These are phyloP conservation scores for Drosophila suzukii DNA, from an alignment of 1,140 invertebrate genomes.

Conservation along the genomic window DNA sequence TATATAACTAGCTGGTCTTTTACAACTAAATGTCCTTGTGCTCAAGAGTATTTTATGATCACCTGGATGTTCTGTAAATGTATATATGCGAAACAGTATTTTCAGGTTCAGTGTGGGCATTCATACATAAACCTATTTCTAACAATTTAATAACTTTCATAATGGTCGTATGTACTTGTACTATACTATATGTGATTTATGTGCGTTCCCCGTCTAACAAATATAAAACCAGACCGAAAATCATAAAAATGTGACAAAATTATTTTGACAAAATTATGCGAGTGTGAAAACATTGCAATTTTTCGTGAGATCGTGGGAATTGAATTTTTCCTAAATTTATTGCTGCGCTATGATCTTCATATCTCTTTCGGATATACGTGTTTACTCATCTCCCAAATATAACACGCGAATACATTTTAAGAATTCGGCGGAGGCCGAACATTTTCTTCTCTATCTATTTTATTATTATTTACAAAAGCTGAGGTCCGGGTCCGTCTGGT, in stretches of 20 bases:
- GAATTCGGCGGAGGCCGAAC: conserved; percentile 35
- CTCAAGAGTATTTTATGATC: conserved; percentile 2
- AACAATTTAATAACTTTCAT: conserved; percentile 35
- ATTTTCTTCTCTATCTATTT: conserved; percentile 41
- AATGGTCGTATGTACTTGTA: conserved; percentile 22
- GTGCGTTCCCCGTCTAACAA: conserved; percentile 16
- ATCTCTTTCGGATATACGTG: conserved; percentile 43
- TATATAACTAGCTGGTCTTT: conserved; percentile 22
- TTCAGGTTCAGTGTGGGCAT: conserved; percentile 22
- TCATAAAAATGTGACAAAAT: conserved; percentile 24
- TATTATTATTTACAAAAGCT: conserved; percentile 49
- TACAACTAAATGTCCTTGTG: conserved; percentile 3
- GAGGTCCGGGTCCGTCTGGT: conserved; percentile 37
- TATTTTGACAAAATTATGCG: conserved; percentile 27
- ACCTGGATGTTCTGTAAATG: conserved; percentile 2
- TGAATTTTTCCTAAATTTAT: conserved; percentile 40
- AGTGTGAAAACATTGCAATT: conserved; percentile 30
- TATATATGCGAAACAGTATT: conserved; percentile 12
- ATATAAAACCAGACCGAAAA: conserved; percentile 29
- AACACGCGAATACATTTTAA: conserved; percentile 28
- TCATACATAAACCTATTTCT: conserved; percentile 38
- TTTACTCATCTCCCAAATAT: conserved; percentile 38
- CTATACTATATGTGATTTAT: conserved; percentile 33
- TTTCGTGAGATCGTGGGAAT: conserved; percentile 35
- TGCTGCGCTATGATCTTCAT: conserved; percentile 40